Conservation (phyloP, 92 coral and sea anemone species). For the Zoanthus sansibaricus region DNA sequence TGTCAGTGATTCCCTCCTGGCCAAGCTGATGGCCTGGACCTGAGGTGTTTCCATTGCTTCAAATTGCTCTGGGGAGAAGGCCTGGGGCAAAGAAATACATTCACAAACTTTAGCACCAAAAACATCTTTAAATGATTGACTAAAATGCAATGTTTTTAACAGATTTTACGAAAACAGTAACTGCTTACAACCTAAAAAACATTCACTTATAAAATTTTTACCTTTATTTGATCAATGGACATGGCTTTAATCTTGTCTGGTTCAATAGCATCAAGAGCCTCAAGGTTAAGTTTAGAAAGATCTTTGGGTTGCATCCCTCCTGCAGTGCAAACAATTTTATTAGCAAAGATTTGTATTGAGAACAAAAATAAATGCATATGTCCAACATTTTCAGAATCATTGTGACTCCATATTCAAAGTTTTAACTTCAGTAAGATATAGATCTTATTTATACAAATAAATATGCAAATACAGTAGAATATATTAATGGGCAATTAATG, state of each 20-base stretch:
- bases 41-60: constrained; percentile 91
- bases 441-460: too few species aligned
- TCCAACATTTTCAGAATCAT: too few species aligned
- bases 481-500: too few species aligned
- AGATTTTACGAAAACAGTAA: not conserved
- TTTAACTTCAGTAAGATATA: too few species aligned
- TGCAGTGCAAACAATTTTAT: constrained; percentile 12
- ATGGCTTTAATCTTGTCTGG: constrained; percentile 79
- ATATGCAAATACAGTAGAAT: too few species aligned
- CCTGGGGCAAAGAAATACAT: constrained; percentile 56
- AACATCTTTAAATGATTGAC: too few species aligned
- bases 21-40: constrained; percentile 85
- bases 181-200: not conserved
- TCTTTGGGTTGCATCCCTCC: constrained; percentile 78
- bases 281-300: constrained; percentile 72
- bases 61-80: constrained; percentile 83
- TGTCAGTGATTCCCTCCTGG: constrained; percentile 62
- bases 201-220: not conserved
- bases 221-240: constrained; percentile 77
- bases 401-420: too few species aligned
- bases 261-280: constrained; percentile 88
- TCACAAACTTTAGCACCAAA: too few species aligned
- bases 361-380: not conserved
- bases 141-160: too few species aligned
- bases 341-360: not conserved